phyloP scores from a whole-genome alignment of 2,888 invertebrate species.

The Cyclophora albipunctata region DNA sequence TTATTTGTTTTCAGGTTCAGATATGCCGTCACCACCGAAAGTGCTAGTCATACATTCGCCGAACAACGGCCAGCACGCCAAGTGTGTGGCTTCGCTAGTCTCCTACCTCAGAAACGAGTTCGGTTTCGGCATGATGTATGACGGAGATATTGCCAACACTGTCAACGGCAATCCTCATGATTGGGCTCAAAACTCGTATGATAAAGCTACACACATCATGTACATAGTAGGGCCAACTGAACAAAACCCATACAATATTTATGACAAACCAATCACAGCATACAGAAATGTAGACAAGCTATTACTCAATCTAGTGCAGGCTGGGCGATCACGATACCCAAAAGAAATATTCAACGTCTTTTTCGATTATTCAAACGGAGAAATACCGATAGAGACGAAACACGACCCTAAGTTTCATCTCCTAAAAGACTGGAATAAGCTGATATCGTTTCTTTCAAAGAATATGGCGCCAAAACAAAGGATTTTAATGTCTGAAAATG shows the following conservation, averaged over 20 bases:
- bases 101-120: conserved; percentile 52
- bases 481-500: conserved; percentile 55
- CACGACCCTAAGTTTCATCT: conserved; percentile 45
- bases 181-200: conserved; percentile 57
- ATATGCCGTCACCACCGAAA: conserved; percentile 55
- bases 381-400: conserved; percentile 48
- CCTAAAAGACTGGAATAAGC: conserved; percentile 58
- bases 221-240: conserved; percentile 58
- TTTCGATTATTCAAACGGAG: conserved; percentile 57
- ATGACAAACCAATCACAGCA: conserved; percentile 53
- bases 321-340: too few relatives aligned
- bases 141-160: conserved; percentile 50
- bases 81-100: conserved; percentile 55
- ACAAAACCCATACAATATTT: conserved; percentile 48
- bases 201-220: conserved; percentile 45
- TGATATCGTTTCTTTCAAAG: conserved; percentile 56
- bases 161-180: conserved; percentile 53
- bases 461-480: conserved; percentile 54
- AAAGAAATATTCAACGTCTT: conserved; percentile 46
- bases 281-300: conserved; percentile 48
- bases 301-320: conserved; percentile 36
- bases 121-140: conserved; percentile 56
- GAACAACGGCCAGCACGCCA: conserved; percentile 52
- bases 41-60: conserved; percentile 57
- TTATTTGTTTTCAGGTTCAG: conserved; percentile 30